phyloP scores from a whole-genome alignment of 2,888 invertebrate genomes.

The Rapana venosa region DNA sequence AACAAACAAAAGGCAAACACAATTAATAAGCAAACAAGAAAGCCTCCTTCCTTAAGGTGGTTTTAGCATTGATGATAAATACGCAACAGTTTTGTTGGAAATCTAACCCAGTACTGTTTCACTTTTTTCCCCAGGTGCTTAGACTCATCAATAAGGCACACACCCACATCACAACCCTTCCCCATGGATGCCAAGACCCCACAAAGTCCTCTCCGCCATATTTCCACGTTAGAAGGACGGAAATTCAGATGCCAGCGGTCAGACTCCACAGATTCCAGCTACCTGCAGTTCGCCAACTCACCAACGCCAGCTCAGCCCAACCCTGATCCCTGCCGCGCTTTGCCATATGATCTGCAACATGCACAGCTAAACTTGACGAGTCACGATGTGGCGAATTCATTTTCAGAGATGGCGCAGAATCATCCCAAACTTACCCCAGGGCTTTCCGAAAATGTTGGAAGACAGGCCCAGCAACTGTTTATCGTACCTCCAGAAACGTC shows the following conservation, averaged over 20 bases:
- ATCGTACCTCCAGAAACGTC: neutral
- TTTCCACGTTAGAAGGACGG: constrained; percentile 38
- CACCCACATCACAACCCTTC: constrained; percentile 11
- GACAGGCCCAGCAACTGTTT: neutral
- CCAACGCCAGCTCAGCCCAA: neutral
- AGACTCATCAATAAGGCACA: neutral
- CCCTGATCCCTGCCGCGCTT: neutral
- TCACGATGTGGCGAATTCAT: neutral
- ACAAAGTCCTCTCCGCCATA: constrained; percentile 31
- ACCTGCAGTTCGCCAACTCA: neutral
- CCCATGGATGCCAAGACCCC: neutral
- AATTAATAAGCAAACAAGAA: no score
- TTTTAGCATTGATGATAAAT: no score
- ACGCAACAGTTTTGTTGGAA: no score
- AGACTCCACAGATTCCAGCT: neutral
- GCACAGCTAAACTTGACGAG: neutral
- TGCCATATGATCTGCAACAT: neutral
- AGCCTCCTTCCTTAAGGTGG: no score
- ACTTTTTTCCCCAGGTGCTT: neutral
- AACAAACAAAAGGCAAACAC: no score
- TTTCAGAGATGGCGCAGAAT: neutral
- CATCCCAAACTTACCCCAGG: neutral
- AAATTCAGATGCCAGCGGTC: constrained; percentile 28
- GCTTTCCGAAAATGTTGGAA: neutral
- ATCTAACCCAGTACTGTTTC: neutral